These are phyloP conservation scores for Anolis apletophallus DNA, from an alignment of 2,797 vertebrate species.

Conservation along the genomic window DNA sequence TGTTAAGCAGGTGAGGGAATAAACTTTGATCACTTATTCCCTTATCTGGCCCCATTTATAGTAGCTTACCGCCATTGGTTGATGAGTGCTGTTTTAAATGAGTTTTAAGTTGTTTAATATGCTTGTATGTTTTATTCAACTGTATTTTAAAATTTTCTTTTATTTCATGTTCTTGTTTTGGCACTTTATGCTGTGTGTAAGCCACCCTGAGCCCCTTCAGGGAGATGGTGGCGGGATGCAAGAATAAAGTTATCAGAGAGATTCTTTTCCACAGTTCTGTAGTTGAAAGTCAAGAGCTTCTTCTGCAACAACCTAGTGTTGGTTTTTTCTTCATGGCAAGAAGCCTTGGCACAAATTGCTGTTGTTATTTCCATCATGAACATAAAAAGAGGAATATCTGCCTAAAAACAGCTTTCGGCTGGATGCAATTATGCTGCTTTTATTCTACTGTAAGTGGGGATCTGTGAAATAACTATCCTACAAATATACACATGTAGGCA, in stretches of 20 bases:
- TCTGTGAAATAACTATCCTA: neutral
- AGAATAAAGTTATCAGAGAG: no score
- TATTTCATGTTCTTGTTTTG: no score
- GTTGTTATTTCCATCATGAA: neutral
- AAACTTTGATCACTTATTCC: neutral
- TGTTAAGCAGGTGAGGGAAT: fast-evolving
- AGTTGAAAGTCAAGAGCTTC: neutral
- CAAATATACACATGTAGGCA: neutral
- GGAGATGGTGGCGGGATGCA: no score
- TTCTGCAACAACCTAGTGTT: fast-evolving
- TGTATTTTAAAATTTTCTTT: no score
- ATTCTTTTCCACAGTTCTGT: neutral
- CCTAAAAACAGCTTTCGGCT: neutral
- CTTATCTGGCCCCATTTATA: no score
- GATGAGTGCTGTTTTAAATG: no score
- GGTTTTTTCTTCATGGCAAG: fast-evolving
- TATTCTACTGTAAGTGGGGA: neutral
- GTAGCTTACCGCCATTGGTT: no score
- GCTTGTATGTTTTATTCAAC: no score
- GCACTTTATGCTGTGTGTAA: no score
- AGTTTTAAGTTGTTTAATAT: no score
- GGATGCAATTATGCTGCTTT: neutral
- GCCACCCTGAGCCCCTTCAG: no score
- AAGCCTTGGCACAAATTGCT: neutral
- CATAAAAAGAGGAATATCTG: neutral